Conservation (phyloP, 2,113 vertebrate species). For the Pristiophorus japonicus region DNA sequence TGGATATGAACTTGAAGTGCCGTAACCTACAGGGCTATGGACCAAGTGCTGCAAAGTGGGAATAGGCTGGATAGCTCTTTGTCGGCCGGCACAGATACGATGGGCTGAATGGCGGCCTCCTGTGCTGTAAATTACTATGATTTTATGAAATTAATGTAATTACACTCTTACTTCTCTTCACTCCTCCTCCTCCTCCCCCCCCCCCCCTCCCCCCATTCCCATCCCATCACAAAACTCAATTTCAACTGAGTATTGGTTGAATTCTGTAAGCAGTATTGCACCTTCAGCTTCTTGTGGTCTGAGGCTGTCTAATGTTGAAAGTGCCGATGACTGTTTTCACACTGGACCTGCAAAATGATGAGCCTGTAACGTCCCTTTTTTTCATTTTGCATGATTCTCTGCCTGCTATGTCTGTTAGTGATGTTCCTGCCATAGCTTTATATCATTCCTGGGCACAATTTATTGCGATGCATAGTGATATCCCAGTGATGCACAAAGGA, state of each 20-base stretch:
- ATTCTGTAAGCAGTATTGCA: neutral
- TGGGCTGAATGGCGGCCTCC: too few relatives aligned
- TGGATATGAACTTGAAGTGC: too few relatives aligned
- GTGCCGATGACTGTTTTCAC: too few relatives aligned
- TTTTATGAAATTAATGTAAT: neutral
- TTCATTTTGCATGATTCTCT: fast-evolving
- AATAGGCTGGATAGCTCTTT: too few relatives aligned
- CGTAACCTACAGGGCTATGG: too few relatives aligned
- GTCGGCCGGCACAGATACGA: too few relatives aligned
- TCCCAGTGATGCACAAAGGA: neutral
- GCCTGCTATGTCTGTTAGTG: fast-evolving
- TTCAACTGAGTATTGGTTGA: neutral
- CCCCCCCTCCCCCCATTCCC: too few relatives aligned
- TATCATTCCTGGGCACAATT: neutral
- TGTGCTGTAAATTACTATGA: too few relatives aligned
- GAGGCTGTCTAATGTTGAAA: neutral
- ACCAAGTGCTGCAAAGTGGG: too few relatives aligned
- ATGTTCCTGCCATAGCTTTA: neutral
- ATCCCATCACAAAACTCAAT: neutral
- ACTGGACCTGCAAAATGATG: neutral
- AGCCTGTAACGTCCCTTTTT: neutral
- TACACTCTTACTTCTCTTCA: neutral
- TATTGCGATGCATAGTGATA: neutral
- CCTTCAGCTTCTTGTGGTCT: neutral
- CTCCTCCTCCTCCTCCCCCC: too few relatives aligned